These are phyloP conservation scores for Gallinago paraguaiae DNA, from an alignment of 2,113 vertebrate species.

Conservation along the genomic window DNA sequence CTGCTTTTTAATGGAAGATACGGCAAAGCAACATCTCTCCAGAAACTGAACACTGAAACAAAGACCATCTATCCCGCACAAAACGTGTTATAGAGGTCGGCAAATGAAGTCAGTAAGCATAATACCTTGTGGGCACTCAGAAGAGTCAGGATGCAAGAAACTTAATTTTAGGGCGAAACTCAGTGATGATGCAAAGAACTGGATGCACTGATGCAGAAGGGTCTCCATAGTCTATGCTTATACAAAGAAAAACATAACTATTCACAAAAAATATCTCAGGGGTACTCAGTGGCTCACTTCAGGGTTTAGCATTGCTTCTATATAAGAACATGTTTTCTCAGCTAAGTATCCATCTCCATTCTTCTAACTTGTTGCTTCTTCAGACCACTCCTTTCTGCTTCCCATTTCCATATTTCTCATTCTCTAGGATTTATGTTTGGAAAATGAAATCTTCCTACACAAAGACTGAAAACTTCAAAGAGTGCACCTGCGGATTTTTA, in stretches of 20 bases:
- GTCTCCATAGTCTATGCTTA: neutral
- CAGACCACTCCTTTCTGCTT: neutral
- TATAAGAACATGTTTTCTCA: neutral
- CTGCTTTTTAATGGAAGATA: neutral
- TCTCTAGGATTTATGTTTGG: neutral
- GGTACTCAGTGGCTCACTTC: neutral
- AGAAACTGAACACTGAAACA: neutral
- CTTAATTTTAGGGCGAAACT: neutral
- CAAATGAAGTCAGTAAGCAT: neutral
- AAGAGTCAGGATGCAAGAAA: neutral
- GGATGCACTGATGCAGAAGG: neutral
- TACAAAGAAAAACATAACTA: neutral
- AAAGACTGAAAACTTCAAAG: neutral
- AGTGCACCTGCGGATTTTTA: neutral
- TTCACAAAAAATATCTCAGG: neutral
- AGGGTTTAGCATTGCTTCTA: neutral
- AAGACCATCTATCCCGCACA: neutral
- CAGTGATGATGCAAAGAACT: neutral
- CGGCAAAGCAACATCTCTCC: neutral
- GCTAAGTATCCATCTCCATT: neutral
- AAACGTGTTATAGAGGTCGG: neutral
- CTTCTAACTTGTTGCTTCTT: neutral
- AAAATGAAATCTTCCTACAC: neutral
- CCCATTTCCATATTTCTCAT: fast-evolving
- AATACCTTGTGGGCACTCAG: neutral